Base-by-base conservation (phyloP, 2,113 vertebrate species). In the Coryphaenoides rupestris region DNA sequence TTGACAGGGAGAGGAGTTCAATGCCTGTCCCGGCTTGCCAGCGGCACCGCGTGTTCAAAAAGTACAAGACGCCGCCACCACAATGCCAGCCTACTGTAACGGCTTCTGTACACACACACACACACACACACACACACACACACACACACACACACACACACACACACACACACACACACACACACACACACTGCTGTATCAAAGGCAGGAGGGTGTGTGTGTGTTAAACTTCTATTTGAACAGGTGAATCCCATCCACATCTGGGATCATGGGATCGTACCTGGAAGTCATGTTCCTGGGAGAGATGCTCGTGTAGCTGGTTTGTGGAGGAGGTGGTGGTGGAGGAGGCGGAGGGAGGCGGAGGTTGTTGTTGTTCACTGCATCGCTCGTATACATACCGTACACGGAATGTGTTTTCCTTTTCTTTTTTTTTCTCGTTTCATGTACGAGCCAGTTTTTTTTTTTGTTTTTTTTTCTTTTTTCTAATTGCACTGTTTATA, bases 161-260 rank as follows among this genome's bases (percentile, higher is more conserved):
- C 53, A 53, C 62, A 58, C 57, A 22, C 50, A 63, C 24, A 68
- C 67, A 66, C 59, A 68, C 19, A 21, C 33, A 60, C 33, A 45
- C 9, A 60, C 54, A 52, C 58, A 57, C 70, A 50, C 62, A 80
- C 59, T 50, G 60, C 59, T 60, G 76, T 82, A 89, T 90, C 86
- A 90, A 91, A 90, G 83, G 78, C 74, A 26, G 68, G 47, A 50
- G 12, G 60, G 77, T 21, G 68, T 74, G 76, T 72, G 75, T 75
- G 76, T n/a, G n/a, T n/a, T 65, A 55, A 67, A n/a, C n/a, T n/a
- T n/a, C 71, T 91, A 86, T 92, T 92, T 90, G 89, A 90, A 90
- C 90, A 92, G 90, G 90, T 92, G 90, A 91, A 89, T 90, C 70
- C 86, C 81, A 86, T 88, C 90, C 74, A 84, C 77, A 82, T 82